Evolutionary conservation across 2,797 vertebrate genomes (phyloP).

Genomic region (Meriones psammophilus): DNA sequence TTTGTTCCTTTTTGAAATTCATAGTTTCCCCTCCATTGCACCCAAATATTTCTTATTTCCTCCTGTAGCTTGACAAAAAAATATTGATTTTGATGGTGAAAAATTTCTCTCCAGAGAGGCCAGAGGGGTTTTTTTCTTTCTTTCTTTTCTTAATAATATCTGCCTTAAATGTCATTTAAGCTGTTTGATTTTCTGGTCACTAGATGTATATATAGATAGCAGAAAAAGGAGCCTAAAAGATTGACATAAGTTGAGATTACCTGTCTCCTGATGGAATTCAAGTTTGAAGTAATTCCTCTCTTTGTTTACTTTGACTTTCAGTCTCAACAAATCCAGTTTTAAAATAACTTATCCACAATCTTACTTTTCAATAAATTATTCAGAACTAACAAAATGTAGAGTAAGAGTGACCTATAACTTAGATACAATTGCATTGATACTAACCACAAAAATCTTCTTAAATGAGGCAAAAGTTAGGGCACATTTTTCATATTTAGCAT

Average conservation of each 20-base stretch:
- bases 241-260: not conserved
- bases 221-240: constrained; percentile 28
- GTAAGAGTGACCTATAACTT: not conserved
- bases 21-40: constrained; percentile 66
- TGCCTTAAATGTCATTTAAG: constrained; percentile 73
- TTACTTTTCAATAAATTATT: not conserved
- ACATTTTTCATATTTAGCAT: not conserved
- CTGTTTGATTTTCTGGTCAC: constrained; percentile 32
- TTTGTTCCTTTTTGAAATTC: constrained; percentile 75
- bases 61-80: constrained; percentile 56
- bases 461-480: not conserved
- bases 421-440: not conserved
- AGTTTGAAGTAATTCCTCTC: not conserved
- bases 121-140: not conserved
- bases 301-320: constrained; percentile 32
- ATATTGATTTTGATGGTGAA: constrained; percentile 73
- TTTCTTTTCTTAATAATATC: constrained; percentile 38
- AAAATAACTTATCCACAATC: constrained; percentile 3
- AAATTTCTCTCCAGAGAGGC: constrained; percentile 55
- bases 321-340: constrained; percentile 11
- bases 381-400: constrained; percentile 35
- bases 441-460: not conserved
- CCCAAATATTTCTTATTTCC: constrained; percentile 66
- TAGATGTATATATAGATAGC: constrained; percentile 18
- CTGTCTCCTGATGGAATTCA: not conserved